Percentiles rank a stretch among this genome's conserved stretches.
These are phyloP conservation scores for Cantharis rustica DNA, from an alignment of 2,888 invertebrate species.

Conservation along the genomic window DNA sequence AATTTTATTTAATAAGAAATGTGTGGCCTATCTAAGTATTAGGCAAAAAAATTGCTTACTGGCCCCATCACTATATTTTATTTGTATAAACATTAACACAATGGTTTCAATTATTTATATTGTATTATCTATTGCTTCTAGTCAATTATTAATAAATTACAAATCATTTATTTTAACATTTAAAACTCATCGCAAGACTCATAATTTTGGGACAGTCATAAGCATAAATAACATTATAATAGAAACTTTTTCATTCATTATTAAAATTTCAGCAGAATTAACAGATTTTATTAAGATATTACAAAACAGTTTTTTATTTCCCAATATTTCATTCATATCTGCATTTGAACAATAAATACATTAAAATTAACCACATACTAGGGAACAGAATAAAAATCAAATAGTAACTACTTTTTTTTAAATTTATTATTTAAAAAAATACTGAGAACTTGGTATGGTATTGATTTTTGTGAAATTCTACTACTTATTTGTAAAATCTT, in stretches of 20 bases:
- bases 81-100: not conserved
- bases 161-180: not conserved
- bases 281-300: not conserved
- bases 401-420: no score
- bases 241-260: not conserved
- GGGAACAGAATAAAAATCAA: no score
- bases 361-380: no score
- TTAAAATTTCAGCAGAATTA: not conserved
- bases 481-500: not conserved
- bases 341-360: no score
- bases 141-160: not conserved
- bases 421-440: no score
- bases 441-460: no score
- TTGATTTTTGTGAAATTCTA: not conserved
- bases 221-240: not conserved
- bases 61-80: conserved; percentile 27
- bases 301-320: not conserved
- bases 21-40: conserved; percentile 20
- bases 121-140: not conserved
- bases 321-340: not conserved
- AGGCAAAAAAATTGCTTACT: conserved; percentile 18
- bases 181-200: not conserved
- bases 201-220: not conserved
- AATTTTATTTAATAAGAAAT: conserved; percentile 6
- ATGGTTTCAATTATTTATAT: not conserved